A percentile compares a stretch with the other conserved stretches of the same genome.
Conservation (phyloP, 2,113 vertebrate genomes). For the Chaetodon auriga region DNA sequence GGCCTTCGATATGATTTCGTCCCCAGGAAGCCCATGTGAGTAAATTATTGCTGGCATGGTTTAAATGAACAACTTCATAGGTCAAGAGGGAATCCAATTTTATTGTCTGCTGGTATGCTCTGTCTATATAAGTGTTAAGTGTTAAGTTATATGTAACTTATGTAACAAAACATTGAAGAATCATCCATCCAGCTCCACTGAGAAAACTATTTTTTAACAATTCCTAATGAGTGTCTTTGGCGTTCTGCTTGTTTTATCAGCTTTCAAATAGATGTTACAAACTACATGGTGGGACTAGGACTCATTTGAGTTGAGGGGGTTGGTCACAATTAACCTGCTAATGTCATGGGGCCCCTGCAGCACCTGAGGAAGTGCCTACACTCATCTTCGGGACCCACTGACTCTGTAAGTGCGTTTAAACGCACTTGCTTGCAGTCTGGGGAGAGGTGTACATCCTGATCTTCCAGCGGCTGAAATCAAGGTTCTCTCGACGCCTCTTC, state of each 20-base stretch:
- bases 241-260: not conserved
- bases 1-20: conserved; percentile 43
- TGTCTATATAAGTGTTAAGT: not conserved
- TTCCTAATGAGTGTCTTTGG: not conserved
- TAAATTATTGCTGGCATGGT: conserved; percentile 21
- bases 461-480: conserved; percentile 82
- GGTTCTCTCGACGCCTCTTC: conserved; percentile 84
- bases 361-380: too few relatives aligned
- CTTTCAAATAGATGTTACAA: not conserved
- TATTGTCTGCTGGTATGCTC: not conserved
- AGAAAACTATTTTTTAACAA: not conserved
- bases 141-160: not conserved
- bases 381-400: not conserved
- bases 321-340: not conserved
- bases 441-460: conserved; percentile 87
- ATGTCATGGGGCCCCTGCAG: not conserved
- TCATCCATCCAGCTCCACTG: not conserved
- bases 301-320: not conserved
- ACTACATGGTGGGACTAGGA: not conserved
- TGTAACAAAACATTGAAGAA: not conserved
- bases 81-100: not conserved
- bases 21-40: conserved; percentile 3
- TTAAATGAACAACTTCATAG: not conserved
- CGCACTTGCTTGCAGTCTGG: conserved; percentile 47
- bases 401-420: not conserved